Base-by-base conservation (phyloP, 2,797 vertebrate species). In the Sebastes variabilis region DNA sequence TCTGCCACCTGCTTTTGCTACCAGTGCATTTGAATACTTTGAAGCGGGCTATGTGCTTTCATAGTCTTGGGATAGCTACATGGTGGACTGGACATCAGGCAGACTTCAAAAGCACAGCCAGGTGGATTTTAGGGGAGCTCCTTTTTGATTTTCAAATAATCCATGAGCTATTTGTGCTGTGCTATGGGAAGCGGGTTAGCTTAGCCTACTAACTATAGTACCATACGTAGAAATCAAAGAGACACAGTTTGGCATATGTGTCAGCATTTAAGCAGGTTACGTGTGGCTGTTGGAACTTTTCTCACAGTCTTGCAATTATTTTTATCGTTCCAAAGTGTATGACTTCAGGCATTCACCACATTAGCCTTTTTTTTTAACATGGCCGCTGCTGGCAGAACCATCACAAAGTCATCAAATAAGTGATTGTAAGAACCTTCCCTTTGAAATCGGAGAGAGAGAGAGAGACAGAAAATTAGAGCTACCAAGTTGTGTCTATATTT, bases 401-500 rank as follows among this genome's bases (percentile, higher is more conserved):
- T 76, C 81, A 80, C 65, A 73, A 70, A 83, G 69, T 85, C 66
- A 79, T 89, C 42, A 83, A 68, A 81, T 73, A 68, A 52, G 66
- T 76, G 62, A 78, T 75, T 74, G 46, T 81, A 20, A 65, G 25
- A 81, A 75, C 25, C 42, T 70, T 42, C 49, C 54, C 76, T 90
- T 91, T 86, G 60, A 86, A 88, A 75, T 78, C 69, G 69, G 13
- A 75, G 13, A n/a, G 12, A 36, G n/a, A 70, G 60, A 29, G 36
- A 74, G 34, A 75, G 79, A 74, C 49, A 56, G 18, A 84, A 85
- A 80, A 79, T 20, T 24, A 76, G 64, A 75, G 76, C 81, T 65
- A 75, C 76, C 65, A 77, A 79, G 71, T 88, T 87, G 83, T 84
- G 80, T 90, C 91, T 94, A 94, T 91, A 92, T 93, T 92, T 93